Evolutionary conservation across 2,113 vertebrate genomes (phyloP).

Genomic region (Macroglossus sobrinus): DNA sequence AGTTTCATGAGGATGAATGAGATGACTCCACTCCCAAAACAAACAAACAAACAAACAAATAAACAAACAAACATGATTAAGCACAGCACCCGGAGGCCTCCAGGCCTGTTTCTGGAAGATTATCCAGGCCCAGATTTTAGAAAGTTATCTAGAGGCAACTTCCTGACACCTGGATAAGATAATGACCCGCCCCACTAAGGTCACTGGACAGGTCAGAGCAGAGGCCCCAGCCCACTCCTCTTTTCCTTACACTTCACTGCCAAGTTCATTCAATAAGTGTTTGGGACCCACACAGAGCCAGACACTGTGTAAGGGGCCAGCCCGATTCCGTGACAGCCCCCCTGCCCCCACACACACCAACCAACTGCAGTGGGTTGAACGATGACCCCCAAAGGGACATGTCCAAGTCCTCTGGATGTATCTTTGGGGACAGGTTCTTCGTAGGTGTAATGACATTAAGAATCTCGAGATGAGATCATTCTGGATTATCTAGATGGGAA

Average conservation of each 20-base stretch:
- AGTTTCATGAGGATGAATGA: not conserved
- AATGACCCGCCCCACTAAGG: accelerated
- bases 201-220: not conserved
- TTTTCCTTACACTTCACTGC: not conserved
- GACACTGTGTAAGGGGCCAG: accelerated
- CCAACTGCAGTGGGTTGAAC: accelerated
- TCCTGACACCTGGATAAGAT: not conserved
- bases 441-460: not conserved
- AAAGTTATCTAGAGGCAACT: not conserved
- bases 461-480: not conserved
- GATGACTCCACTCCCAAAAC: no score
- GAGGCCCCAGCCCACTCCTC: not conserved
- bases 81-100: accelerated
- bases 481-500: not conserved
- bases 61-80: no score
- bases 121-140: not conserved
- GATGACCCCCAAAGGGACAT: no score
- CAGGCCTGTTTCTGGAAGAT: not conserved
- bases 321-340: accelerated
- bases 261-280: not conserved
- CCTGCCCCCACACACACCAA: not conserved
- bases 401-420: not conserved
- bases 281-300: not conserved
- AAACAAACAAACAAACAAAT: no score
- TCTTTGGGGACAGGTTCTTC: not conserved